phyloP scores from a whole-genome alignment of 1,140 invertebrate species.

The Elymnias hypermnestra region DNA sequence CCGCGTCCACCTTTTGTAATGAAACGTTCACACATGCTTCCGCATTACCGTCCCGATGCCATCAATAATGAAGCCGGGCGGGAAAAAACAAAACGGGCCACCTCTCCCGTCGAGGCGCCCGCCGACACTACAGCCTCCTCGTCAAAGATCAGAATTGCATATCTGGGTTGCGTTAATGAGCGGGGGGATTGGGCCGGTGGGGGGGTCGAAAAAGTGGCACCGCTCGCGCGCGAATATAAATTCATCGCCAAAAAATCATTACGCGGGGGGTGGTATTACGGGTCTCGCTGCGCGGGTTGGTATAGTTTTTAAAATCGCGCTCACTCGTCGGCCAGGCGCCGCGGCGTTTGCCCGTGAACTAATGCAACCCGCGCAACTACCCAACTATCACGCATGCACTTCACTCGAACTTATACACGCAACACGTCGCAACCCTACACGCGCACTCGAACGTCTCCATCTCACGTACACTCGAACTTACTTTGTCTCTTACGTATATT shows the following conservation, averaged over 20 bases:
- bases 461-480: too few species aligned
- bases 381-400: slow-evolving; percentile 56
- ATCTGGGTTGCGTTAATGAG: slow-evolving; percentile 77
- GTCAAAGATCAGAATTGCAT: slow-evolving; percentile 78
- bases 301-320: slow-evolving; percentile 73
- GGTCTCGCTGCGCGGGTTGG: slow-evolving; percentile 63
- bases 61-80: slow-evolving; percentile 74
- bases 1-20: slow-evolving; percentile 73
- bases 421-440: too few species aligned
- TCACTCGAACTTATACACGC: too few species aligned
- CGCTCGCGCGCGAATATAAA: slow-evolving; percentile 77
- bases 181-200: slow-evolving; percentile 46
- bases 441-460: too few species aligned
- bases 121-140: slow-evolving; percentile 75
- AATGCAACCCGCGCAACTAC: slow-evolving; percentile 33
- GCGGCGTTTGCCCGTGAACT: slow-evolving; percentile 45
- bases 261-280: slow-evolving; percentile 76
- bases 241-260: slow-evolving; percentile 79
- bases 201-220: slow-evolving; percentile 72
- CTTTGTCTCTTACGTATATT: too few species aligned
- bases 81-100: slow-evolving; percentile 73
- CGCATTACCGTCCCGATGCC: slow-evolving; percentile 73
- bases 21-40: slow-evolving; percentile 74
- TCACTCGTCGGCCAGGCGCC: slow-evolving; percentile 58
- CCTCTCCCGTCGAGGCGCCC: slow-evolving; percentile 71